These are phyloP conservation scores for Conops quadrifasciatus DNA, from an alignment of 2,888 invertebrate species.

Conservation along the genomic window DNA sequence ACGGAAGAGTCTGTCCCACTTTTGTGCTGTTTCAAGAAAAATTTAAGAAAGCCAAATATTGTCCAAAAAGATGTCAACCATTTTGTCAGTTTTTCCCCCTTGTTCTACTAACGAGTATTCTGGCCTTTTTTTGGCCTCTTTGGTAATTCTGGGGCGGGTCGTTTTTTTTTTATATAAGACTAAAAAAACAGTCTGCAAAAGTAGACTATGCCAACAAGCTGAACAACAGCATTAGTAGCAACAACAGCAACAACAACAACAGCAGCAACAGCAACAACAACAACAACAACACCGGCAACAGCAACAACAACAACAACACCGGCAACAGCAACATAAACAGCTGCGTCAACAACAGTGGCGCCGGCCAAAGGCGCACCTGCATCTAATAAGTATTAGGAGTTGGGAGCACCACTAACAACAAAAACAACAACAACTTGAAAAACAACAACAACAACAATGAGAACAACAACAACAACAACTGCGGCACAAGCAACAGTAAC, in stretches of 20 bases:
- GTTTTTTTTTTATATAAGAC: not conserved
- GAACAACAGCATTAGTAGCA: not conserved
- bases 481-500: not conserved
- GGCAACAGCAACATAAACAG: not conserved
- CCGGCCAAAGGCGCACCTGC: no score
- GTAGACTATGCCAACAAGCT: no score
- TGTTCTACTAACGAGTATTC: not conserved
- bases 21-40: no score
- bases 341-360: no score
- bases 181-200: no score
- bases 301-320: not conserved
- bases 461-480: not conserved
- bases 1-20: no score
- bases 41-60: no score
- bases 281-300: slow-evolving; percentile 7
- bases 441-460: slow-evolving; percentile 4
- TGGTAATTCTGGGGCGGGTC: not conserved
- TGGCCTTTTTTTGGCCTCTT: no score
- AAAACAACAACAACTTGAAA: not conserved
- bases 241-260: not conserved
- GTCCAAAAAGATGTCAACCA: not conserved
- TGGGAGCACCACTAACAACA: not conserved
- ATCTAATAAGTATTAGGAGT: no score
- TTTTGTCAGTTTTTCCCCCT: not conserved
- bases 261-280: not conserved